Conservation (phyloP, 2,797 vertebrate genomes). For the Typhlichthys eigenmanni region DNA sequence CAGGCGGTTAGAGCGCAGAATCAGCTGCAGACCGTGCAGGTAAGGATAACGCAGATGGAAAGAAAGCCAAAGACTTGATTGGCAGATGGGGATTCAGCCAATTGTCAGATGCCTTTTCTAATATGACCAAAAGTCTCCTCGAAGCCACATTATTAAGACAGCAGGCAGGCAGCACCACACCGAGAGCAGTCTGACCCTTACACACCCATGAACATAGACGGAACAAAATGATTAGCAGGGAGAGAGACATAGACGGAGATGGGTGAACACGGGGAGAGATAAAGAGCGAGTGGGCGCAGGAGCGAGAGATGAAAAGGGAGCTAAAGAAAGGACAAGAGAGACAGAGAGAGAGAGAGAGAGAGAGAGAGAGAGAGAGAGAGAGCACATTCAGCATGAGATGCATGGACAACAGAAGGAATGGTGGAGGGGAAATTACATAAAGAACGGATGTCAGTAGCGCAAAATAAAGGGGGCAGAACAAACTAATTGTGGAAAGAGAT, state of each 20-base stretch:
- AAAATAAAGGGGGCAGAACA: too few relatives aligned
- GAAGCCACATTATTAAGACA: slow-evolving; percentile 34
- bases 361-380: slow-evolving; percentile 33
- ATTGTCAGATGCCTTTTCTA: slow-evolving; percentile 38
- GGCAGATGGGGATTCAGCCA: slow-evolving; percentile 11
- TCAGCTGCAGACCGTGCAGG: slow-evolving; percentile 29
- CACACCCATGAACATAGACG: slow-evolving; percentile 24
- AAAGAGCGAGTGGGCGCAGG: slow-evolving; percentile 24
- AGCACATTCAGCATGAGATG: not conserved
- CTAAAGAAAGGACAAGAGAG: slow-evolving; percentile 33
- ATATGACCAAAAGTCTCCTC: slow-evolving; percentile 38
- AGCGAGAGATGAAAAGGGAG: slow-evolving; percentile 37
- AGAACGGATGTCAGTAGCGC: too few relatives aligned
- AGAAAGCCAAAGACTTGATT: too few relatives aligned
- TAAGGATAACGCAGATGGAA: not conserved
- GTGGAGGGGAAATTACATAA: slow-evolving; percentile 20
- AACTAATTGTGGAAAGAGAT: slow-evolving; percentile 24
- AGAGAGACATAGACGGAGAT: not conserved
- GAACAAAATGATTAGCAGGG: slow-evolving; percentile 48
- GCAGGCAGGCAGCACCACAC: slow-evolving; percentile 25
- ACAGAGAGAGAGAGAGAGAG: slow-evolving; percentile 36
- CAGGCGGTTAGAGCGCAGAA: too few relatives aligned
- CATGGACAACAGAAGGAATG: slow-evolving; percentile 50
- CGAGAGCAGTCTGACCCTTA: slow-evolving; percentile 24
- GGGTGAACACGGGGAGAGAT: not conserved